Base-by-base conservation (phyloP, 1,140 invertebrate species). In the Drosophila nikananu region DNA sequence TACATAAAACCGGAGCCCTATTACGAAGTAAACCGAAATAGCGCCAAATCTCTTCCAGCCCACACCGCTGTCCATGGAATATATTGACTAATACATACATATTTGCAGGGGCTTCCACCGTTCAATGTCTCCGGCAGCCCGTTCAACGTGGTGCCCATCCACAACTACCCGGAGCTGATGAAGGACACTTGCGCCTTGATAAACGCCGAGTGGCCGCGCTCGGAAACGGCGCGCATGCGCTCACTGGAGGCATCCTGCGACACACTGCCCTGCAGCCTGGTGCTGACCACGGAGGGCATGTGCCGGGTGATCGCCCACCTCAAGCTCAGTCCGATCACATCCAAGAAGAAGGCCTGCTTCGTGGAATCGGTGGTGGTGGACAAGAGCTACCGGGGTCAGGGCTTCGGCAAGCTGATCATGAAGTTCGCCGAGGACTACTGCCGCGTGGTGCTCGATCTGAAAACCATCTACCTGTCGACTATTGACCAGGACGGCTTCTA, bases 161-260 rank as follows among this genome's bases (percentile, higher is more conserved):
- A 97, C 82, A 93, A 95, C 76, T 93, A 96, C 82, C 95, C 95
- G 46, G 94, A 97, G 86, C 95, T 95, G 80, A 92, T 92, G 91
- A 86, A 92, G 93, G 94, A 87, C 87, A 96, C 96, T 81, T 96
- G 96, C 91, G 94, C 95, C 76, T 93, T 97, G 66, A 95, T 97
- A 65, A 97, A 97, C 93, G 94, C 95, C 42, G 96, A 97, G 94
- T 97, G 96, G 96, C 96, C 96, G 77, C 94, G 96, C 67, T 97
- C 96, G 74, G 95, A 95, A 91, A 96, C 95, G 55, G 96, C 96
- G 71, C 94, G 96, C 93, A 94, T 97, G 93, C 94, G 95, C 91
- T 96, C 95, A 48, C 92, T 97, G 35, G 93, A 95, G 90, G 93
- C 94, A 27, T 97, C 96, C 1, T 96, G 95, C 82, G 96, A 97